Base-by-base conservation (phyloP, 37 sponge, comb jelly and placozoan genomes). In the Theonella swinhoei region DNA sequence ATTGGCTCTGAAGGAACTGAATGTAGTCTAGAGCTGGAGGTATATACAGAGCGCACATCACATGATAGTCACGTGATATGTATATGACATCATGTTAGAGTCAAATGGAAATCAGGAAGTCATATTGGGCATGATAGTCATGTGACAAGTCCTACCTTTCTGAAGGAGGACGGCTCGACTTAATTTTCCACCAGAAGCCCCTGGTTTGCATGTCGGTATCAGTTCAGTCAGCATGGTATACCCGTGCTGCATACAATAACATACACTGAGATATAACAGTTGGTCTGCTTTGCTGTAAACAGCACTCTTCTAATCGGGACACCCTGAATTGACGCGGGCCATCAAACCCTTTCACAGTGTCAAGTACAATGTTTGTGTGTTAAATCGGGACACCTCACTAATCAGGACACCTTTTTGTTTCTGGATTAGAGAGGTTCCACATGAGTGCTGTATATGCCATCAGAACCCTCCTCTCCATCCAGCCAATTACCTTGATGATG, bases 111-210 rank as follows among this genome's bases (percentile, higher is more conserved):
- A n/a, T n/a, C n/a, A n/a, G n/a, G n/a, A n/a, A n/a, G n/a, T n/a
- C n/a, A n/a, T n/a, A n/a, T n/a, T n/a, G n/a, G n/a, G n/a, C n/a
- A n/a, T n/a, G n/a, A n/a, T n/a, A n/a, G n/a, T n/a, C n/a, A n/a
- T n/a, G n/a, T n/a, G 22, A 66, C 30, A 66, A 29, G 67, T n/a
- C 85, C 70, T 68, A 95, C 95, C 83, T 43, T 84, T 92, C 62
- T 93, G 91, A 24, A 95, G 83, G 28, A 93, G 68, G 31, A 84
- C 79, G 39, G 96, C 96, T 75, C 91, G 90, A 78, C 96, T 95
- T 25, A 90, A 63, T 65, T 85, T 90, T 33, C 72, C 84, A 25
- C 93, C 96, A 30, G 87, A 79, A 20, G 68, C 85, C 32, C 78
- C 70, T 22, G 83, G 85, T 33, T 64, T 68, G 47, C 91, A 91